Evolutionary conservation across 92 coral and sea anemone species (phyloP), one percentile per base, ranked within the genome.

Genomic region (Palythoa caribaeorum): DNA sequence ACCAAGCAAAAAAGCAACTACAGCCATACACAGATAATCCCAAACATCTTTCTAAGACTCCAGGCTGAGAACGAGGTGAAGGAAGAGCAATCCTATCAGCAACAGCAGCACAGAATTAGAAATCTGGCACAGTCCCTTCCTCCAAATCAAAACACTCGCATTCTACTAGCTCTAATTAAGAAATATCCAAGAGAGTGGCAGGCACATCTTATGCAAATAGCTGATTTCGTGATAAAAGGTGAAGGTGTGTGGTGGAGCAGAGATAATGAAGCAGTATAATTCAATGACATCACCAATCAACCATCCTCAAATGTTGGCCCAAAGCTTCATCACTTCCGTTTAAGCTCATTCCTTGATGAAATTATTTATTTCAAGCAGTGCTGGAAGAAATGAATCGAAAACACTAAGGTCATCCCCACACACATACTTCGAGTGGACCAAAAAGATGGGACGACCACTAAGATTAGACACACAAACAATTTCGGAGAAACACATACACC

Each of bases 121-220:
- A 77, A 90, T 66, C 89, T 90, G 80, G 71, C 90, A 14, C 21
- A 78, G 72, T 54, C 78, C 73, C 71, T 90, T 44, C 93, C 93
- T 54, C 62, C 12, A 51, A 73, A 20, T 28, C 40, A 65, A 73
- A 89, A 89, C 73, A 89, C 92, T 16, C 50, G 73, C 16, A 76
- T 86, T 65, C 76, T 90, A 10, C 35, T 60, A 69, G 20, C 78
- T 28, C 44, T 90, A 76, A 51, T 90, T 3, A 48, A 5, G 9
- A 63, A 76, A 38, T 62, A 89, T 73, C 73, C 74, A 48, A 70
- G 88, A 70, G 80, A 87, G 15, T 79, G 93, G 90, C 90, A 77
- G 78, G 90, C 65, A n/a, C 77, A 87, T 65, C 90, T 87, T 47
- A 51, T 57, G 83, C 78, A 83, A 53, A 90, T 90, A 28, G 16